Percentiles rank a stretch among this genome's conserved stretches.
phyloP scores from a whole-genome alignment of 2,888 invertebrate species.

The Eremobia ochroleuca region DNA sequence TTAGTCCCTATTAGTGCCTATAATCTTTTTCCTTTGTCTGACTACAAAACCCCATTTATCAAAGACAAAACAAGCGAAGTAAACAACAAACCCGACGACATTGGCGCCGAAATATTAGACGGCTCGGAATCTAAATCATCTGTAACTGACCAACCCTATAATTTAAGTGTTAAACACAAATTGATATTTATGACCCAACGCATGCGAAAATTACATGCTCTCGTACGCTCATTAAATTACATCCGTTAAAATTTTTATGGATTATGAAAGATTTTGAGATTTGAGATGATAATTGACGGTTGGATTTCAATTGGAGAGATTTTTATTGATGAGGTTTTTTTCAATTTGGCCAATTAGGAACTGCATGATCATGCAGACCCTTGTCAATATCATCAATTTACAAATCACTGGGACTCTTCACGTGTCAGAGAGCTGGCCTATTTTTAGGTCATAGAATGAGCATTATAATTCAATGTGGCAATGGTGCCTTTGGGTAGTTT shows the following conservation, averaged over 20 bases:
- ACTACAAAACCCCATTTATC: slow-evolving; percentile 34
- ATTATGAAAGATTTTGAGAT: slow-evolving; percentile 44
- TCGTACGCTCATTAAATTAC: slow-evolving; percentile 66
- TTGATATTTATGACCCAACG: slow-evolving; percentile 81
- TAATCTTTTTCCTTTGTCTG: slow-evolving; percentile 1
- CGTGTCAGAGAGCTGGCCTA: background rate
- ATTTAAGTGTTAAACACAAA: slow-evolving; percentile 79
- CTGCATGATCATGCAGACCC: background rate
- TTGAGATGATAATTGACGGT: slow-evolving; percentile 36
- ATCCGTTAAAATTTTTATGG: slow-evolving; percentile 57
- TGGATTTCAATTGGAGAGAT: slow-evolving; percentile 27
- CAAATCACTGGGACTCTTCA: background rate
- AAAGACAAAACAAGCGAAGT: slow-evolving; percentile 23
- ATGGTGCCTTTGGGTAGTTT: background rate
- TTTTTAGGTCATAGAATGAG: background rate
- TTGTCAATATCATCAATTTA: background rate
- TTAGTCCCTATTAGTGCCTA: no score
- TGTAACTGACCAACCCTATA: slow-evolving; percentile 74
- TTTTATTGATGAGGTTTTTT: slow-evolving; percentile 7
- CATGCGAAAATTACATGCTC: slow-evolving; percentile 79
- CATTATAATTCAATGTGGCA: background rate
- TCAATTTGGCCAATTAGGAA: background rate
- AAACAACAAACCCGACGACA: slow-evolving; percentile 40
- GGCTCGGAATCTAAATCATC: slow-evolving; percentile 74
- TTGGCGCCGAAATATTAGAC: slow-evolving; percentile 75